Conservation (phyloP, 2,888 invertebrate genomes). For the Parascotia fuliginaria region DNA sequence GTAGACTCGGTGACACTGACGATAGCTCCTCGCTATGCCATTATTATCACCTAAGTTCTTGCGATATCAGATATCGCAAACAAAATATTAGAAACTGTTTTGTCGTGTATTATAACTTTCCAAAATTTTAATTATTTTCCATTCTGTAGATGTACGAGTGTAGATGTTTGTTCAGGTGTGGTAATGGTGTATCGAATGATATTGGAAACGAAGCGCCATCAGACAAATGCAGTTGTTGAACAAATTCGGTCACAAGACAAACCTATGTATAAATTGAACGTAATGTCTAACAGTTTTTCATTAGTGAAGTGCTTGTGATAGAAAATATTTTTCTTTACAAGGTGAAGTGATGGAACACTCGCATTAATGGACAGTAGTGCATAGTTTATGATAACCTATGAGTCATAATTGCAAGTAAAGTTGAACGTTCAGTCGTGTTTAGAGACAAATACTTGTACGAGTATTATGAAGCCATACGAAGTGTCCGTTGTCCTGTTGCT, state of each 20-base stretch:
- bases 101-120: background rate
- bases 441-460: conserved; percentile 35
- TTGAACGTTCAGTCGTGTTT: conserved; percentile 44
- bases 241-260: conserved; percentile 2
- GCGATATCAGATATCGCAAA: background rate
- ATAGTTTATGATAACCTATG: conserved; percentile 28
- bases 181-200: conserved; percentile 46
- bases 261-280: conserved; percentile 18
- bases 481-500: conserved; percentile 44
- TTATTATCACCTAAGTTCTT: background rate
- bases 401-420: conserved; percentile 29
- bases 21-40: conserved; percentile 3
- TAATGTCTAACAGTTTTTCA: conserved; percentile 27
- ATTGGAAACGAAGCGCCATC: conserved; percentile 37
- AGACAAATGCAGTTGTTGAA: conserved; percentile 6
- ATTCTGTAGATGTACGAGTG: conserved; percentile 37
- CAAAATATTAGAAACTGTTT: background rate
- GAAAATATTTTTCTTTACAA: conserved; percentile 15
- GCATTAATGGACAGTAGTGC: conserved; percentile 17
- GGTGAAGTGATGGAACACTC: conserved; percentile 22
- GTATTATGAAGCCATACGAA: conserved; percentile 58
- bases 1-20: conserved; percentile 46
- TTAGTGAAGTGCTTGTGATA: conserved; percentile 9
- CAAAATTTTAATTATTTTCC: conserved; percentile 12
- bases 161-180: conserved; percentile 67